Percentiles rank a stretch among this genome's conserved stretches.
phyloP scores from a whole-genome alignment of 2,888 invertebrate species.

The Mycalesis mineus region DNA sequence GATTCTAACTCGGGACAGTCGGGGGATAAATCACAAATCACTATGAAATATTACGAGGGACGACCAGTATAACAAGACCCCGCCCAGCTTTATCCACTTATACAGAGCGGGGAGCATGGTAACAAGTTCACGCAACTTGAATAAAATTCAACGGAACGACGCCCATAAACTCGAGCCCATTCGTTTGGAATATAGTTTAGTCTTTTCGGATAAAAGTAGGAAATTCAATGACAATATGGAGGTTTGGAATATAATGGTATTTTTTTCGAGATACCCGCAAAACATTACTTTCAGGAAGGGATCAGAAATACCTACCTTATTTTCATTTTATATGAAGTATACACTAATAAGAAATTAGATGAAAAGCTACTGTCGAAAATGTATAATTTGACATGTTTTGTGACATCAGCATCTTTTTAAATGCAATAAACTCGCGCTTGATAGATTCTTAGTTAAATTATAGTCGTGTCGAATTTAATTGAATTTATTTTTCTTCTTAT shows the following conservation, averaged over 20 bases:
- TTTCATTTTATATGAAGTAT: too few species aligned
- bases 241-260: slow-evolving; percentile 3
- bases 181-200: slow-evolving; percentile 28
- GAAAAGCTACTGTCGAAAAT: too few species aligned
- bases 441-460: too few species aligned
- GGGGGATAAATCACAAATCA: slow-evolving; percentile 51
- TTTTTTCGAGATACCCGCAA: neutral
- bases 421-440: too few species aligned
- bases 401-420: too few species aligned
- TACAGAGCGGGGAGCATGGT: neutral
- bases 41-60: slow-evolving; percentile 50
- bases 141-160: slow-evolving; percentile 31
- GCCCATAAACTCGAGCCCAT: slow-evolving; percentile 27
- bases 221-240: slow-evolving; percentile 19
- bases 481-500: too few species aligned
- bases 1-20: slow-evolving; percentile 46
- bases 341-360: too few species aligned
- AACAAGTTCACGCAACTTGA: slow-evolving; percentile 29
- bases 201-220: slow-evolving; percentile 23
- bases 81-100: neutral
- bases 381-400: too few species aligned
- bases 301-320: neutral
- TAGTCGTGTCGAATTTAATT: too few species aligned
- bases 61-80: slow-evolving; percentile 28
- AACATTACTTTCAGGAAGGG: slow-evolving; percentile 19